Conservation (phyloP, 2,113 vertebrate genomes). For the Siphamia tubifer region DNA sequence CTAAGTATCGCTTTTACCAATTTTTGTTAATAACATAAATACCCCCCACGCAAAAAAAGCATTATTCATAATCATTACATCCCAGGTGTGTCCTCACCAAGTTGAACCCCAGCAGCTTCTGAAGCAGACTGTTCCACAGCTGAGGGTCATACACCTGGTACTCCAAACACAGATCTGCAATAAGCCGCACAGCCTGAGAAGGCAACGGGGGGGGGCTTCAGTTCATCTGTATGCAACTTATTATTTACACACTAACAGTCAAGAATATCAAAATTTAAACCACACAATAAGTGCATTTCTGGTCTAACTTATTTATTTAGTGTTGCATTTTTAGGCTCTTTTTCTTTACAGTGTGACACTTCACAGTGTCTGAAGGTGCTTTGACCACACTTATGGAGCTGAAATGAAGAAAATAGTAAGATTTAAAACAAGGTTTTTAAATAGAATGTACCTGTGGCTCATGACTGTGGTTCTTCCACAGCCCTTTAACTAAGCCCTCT, state of each 20-base stretch:
- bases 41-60: no score
- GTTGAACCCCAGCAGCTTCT: constrained; percentile 90
- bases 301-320: no score
- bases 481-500: constrained; percentile 94
- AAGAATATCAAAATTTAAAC: no score
- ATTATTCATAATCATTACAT: neutral
- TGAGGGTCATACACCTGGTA: constrained; percentile 89
- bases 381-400: no score
- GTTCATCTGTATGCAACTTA: neutral
- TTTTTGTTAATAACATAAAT: no score
- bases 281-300: no score
- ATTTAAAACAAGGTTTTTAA: neutral
- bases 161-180: constrained; percentile 91
- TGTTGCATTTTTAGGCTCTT: no score
- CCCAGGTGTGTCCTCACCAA: constrained; percentile 84
- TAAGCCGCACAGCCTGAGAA: constrained; percentile 87
- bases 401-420: neutral
- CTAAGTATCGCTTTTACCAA: no score
- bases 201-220: neutral
- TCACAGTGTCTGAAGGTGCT: no score
- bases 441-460: constrained; percentile 83
- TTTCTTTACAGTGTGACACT: no score
- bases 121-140: constrained; percentile 92
- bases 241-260: no score
- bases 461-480: constrained; percentile 97